Base-by-base conservation (phyloP, 1,140 invertebrate genomes). In the Pseudomyrmex pallidus region DNA sequence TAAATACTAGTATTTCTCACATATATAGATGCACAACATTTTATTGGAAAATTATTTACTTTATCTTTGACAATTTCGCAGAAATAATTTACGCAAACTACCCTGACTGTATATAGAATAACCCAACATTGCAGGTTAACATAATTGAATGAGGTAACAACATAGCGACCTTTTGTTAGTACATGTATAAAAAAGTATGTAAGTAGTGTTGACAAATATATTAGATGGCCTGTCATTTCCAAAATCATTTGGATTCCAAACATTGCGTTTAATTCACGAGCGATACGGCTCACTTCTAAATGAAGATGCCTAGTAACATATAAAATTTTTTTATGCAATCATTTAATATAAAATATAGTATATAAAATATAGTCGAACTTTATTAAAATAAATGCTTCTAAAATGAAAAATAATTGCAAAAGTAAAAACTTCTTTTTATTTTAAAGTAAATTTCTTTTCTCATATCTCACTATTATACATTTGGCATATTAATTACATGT, bases 301-400 rank as follows among this genome's bases (percentile, higher is more conserved):
- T 73, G 22, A 73, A 82, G 64, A 50, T 82, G 77, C 67, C 67
- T 82, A 10, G 2, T 4, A 48, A 59, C 52, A 44, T 15, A 57
- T 17, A 72, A 44, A 20, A 0, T 15, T 13, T 8, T 70, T 70
- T 15, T 70, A 15, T 54, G 35, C 5, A 0, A 35, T 35, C 1
- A 35, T 35, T 35, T 35, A 35, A 35, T 1, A 52, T 9, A 12
- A 2, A 13, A 15, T 0, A 1, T 13, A 68, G n/a, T n/a, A 35
- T 1, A 52, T 9, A 12, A 2, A 13, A 15, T 0, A 1, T 13
- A 68, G n/a, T n/a, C n/a, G 1, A 17, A 7, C 13, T 52, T 20
- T 15, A n/a, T 3, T 8, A 68, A 2, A 52, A 46, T 10, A 67
- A 50, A 52, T 52, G 15, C 35, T 35, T 0, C 5, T 35, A 35